These are phyloP conservation scores for Pelochelys cantorii DNA, from an alignment of 2,797 vertebrate species.

Conservation along the genomic window DNA sequence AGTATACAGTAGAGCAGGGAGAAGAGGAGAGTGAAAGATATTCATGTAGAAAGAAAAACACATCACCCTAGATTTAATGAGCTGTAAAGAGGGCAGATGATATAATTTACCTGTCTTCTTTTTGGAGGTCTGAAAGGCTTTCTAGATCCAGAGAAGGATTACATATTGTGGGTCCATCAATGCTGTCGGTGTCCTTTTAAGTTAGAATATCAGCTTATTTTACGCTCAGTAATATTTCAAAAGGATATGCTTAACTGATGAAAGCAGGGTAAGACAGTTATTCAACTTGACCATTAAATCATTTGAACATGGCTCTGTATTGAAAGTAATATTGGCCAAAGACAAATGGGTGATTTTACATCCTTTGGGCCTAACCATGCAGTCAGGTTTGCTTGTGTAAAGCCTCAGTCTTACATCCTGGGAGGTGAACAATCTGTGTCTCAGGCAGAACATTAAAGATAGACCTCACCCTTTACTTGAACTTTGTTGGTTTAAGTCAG, in stretches of 20 bases:
- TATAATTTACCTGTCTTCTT: conserved; percentile 7
- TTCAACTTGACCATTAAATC: conserved; percentile 1
- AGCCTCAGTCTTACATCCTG: conserved; percentile 18
- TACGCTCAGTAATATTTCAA: background rate
- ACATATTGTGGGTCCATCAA: background rate
- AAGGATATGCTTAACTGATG: background rate
- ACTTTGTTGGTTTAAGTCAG: background rate
- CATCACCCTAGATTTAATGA: background rate
- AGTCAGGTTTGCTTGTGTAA: background rate
- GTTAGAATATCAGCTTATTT: background rate
- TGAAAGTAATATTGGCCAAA: conserved; percentile 2
- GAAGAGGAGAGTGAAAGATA: background rate
- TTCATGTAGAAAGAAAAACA: background rate
- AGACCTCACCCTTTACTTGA: background rate
- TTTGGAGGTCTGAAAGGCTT: background rate
- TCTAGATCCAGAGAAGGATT: background rate
- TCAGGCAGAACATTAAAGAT: conserved; percentile 23
- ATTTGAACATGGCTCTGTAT: background rate
- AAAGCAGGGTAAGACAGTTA: background rate
- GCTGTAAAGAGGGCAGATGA: conserved; percentile 1
- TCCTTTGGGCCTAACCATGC: conserved; percentile 29
- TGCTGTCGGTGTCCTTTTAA: background rate
- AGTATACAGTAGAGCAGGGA: background rate
- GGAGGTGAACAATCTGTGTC: background rate
- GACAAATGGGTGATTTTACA: background rate